Base-by-base conservation (phyloP, 2,797 vertebrate species). In the Hydrolagus colliei region DNA sequence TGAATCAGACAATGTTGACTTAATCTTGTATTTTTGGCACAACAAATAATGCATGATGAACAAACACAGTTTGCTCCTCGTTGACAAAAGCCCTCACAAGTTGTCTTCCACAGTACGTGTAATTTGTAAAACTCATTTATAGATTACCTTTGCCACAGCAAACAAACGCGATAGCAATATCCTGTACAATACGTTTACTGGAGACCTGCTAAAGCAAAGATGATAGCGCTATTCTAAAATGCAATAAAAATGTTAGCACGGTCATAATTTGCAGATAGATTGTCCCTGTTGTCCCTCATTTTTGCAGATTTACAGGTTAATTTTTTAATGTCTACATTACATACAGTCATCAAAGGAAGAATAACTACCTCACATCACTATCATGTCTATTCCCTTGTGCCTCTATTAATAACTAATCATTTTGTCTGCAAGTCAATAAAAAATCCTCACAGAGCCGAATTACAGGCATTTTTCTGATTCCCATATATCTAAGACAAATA, bases 401-500 rank as follows among this genome's bases (percentile, higher is more conserved):
- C 65, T 41, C 71, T 71, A 84, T 68, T 84, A 84, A 84, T 84
- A 84, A 84, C 79, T 71, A 71, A 71, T 41, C 65, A 52, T 84
- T 84, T 84, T 41, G 79, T 71, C 16, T 61, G n/a, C 52, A 84
- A 84, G 79, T 84, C 79, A 84, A 84, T 84, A 84, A 84, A 61
- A 68, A 84, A 41, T 68, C 79, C 79, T 84, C 65, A 84, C 65
- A 84, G 65, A 77, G 41, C 63, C 27, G 71, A 84, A 84, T 14
- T 84, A 71, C 65, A 86, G 89, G 89, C 91, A 90, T 92, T 88
- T 84, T 84, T 84, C 63, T 86, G 92, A 92, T 91, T 89, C 92
- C 90, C 91, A 92, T 92, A 93, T 93, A 95, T 91, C 92, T 89
- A 88, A 95, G 95, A 96, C 94, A 95, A 95, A 93, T 94, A 93